Percentiles rank a stretch among this genome's conserved stretches.
These are phyloP conservation scores for Gastrophryne carolinensis DNA, from an alignment of 2,797 vertebrate species.

Conservation along the genomic window DNA sequence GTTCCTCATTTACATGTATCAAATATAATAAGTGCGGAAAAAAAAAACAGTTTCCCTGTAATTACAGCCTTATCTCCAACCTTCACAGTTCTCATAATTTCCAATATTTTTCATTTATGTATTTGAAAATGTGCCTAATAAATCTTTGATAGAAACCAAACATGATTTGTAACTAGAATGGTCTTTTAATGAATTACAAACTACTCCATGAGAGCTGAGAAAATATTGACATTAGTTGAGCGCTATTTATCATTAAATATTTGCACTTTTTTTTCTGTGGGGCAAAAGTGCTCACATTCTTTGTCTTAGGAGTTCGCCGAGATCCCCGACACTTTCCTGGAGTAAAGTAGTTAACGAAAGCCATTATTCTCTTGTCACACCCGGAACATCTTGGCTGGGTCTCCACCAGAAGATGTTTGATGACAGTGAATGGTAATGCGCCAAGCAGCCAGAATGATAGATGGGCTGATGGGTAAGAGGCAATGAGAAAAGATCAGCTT, in stretches of 20 bases:
- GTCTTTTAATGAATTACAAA: not conserved
- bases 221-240: slow-evolving; percentile 24
- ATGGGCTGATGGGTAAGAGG: slow-evolving; percentile 35
- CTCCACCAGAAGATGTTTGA: slow-evolving; percentile 37
- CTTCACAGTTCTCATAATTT: not conserved
- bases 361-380: slow-evolving; percentile 44
- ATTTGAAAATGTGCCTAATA: not conserved
- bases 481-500: slow-evolving; percentile 44
- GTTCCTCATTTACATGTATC: not conserved
- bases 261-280: slow-evolving; percentile 17
- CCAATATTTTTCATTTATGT: not conserved
- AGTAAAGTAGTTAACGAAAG: slow-evolving; percentile 48
- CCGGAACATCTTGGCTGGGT: slow-evolving; percentile 37
- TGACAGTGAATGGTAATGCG: slow-evolving; percentile 44
- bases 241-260: slow-evolving; percentile 14
- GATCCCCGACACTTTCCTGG: not conserved
- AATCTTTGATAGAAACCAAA: not conserved
- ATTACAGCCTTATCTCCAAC: not conserved
- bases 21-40: not conserved
- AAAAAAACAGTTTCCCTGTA: not conserved
- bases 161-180: not conserved
- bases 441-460: slow-evolving; percentile 39
- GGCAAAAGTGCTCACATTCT: slow-evolving; percentile 26
- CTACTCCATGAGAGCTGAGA: not conserved
- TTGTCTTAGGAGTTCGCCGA: not conserved